phyloP scores from a whole-genome alignment of 2,797 vertebrate genomes.

The Oreochromis grahami region DNA sequence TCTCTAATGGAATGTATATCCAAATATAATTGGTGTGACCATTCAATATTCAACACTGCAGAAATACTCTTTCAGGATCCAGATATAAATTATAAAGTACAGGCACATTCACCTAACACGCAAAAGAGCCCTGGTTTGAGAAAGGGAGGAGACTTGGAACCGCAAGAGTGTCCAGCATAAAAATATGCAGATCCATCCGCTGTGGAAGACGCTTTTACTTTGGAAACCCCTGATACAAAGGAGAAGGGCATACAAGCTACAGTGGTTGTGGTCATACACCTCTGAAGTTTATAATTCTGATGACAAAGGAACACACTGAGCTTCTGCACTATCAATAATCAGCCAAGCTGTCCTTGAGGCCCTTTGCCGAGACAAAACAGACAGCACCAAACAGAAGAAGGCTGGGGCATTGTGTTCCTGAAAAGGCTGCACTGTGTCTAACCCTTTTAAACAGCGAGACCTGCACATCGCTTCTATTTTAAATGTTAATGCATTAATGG shows the following conservation, averaged over 20 bases:
- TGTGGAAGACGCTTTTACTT: neutral
- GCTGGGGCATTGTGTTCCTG: neutral
- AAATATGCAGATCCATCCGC: neutral
- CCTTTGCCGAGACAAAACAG: neutral
- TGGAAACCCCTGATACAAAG: neutral
- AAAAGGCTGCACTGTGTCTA: neutral
- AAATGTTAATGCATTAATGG: constrained; percentile 1
- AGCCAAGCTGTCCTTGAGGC: neutral
- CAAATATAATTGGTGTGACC: neutral
- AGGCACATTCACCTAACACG: neutral
- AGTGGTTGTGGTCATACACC: neutral
- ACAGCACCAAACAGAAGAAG: neutral
- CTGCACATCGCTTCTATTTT: neutral
- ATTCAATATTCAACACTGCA: neutral
- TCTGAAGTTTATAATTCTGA: neutral
- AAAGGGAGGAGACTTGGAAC: neutral
- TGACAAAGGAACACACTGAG: neutral
- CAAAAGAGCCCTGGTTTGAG: neutral
- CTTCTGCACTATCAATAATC: neutral
- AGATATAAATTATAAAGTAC: neutral
- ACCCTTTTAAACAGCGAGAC: neutral
- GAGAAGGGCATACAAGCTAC: neutral
- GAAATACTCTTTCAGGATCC: neutral
- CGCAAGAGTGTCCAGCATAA: neutral
- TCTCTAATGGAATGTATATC: neutral